Evolutionary conservation across 2,888 invertebrate species (phyloP), one percentile per base, ranked within the genome.

Genomic region (Stratiomys singularior): DNA sequence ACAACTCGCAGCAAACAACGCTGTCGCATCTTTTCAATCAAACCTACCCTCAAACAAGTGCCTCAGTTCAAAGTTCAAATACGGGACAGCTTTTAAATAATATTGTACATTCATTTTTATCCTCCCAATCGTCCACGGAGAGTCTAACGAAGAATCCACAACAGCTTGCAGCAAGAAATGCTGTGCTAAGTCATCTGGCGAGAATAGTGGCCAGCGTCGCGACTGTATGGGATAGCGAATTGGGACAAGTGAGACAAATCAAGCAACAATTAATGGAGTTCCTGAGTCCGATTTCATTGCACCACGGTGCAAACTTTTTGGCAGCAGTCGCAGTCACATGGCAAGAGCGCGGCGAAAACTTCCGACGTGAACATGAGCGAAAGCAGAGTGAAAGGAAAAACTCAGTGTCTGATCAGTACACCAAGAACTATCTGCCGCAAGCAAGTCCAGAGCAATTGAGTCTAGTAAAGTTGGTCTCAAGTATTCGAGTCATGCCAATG

Each of bases 281-380:
- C 81, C 86, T 96, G 3, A 94, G 94, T 82, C 96, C 96, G 0
- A 92, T 96, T 71, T 93, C 95, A 7, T 90, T 94, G 77, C 93
- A 94, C 83, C 95, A 96, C 85, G 93, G 94, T 13, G 89, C 92
- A 18, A 93, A 93, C 84, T 93, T 96, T 82, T 87, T 96, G 78
- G 93, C 94, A 7, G 94, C 96, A 1, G 90, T 96, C 79, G 93
- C 95, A 0, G 93, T 95, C 5, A 95, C 95, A 37, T 96, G 96
- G 96, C 92, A 93, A 85, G 93, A 95, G 82, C 87, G 92, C 76
- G 88, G 91, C 76, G 89, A 90, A 80, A 84, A 88, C 7, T 79
- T 81, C 77, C 82, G 87, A 87, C 82, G 83, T 83, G 78, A 88
- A 82, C 82, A 86, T 86, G 60, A 90, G 87, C 80, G 76, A 28